phyloP scores from a whole-genome alignment of 2,888 invertebrate species.

The Caenorhabditis afra region DNA sequence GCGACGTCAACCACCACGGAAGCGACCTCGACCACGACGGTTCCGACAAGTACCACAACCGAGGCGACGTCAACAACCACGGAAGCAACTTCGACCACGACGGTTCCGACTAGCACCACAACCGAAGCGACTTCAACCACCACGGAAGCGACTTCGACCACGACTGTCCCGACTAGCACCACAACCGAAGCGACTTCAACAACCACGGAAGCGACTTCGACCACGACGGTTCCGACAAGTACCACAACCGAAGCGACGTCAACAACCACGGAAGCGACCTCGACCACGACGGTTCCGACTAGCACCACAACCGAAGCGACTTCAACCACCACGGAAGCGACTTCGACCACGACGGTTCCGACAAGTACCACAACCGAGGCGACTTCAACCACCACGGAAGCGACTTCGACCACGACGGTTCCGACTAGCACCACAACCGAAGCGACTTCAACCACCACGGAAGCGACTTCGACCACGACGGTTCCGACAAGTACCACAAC shows the following conservation, averaged over 20 bases:
- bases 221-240: constrained; percentile 4
- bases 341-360: constrained; percentile 2
- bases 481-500: not conserved
- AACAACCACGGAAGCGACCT: constrained; percentile 4
- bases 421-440: constrained; percentile 23
- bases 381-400: constrained; percentile 2
- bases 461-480: constrained; percentile 12
- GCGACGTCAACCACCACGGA: constrained; percentile 8
- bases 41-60: constrained; percentile 9
- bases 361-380: constrained; percentile 6
- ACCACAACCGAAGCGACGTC: constrained; percentile 8
- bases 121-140: constrained; percentile 6
- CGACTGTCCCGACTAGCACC: not conserved
- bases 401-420: constrained; percentile 7
- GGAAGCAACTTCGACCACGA: not conserved
- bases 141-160: not conserved
- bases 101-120: constrained; percentile 1
- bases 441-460: constrained; percentile 15
- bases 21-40: constrained; percentile 11
- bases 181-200: constrained; percentile 27
- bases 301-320: not conserved
- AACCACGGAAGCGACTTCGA: constrained; percentile 18
- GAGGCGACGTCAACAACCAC: constrained; percentile 15
- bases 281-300: constrained; percentile 6
- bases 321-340: not conserved